phyloP scores from a whole-genome alignment of 2,797 vertebrate species.

The Intellagama lesueurii region DNA sequence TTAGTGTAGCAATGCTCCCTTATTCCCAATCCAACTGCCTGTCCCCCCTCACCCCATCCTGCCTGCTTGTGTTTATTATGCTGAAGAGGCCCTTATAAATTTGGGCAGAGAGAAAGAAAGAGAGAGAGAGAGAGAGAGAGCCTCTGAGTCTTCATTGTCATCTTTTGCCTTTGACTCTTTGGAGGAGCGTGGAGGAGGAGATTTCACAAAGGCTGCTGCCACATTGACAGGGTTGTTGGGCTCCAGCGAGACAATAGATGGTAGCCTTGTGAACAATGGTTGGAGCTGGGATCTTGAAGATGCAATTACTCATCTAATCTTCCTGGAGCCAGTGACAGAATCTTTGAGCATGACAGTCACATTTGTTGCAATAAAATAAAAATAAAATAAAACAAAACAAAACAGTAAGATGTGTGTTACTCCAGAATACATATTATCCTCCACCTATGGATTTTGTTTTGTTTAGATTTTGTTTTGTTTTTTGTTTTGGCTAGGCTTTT shows the following conservation, averaged over 20 bases:
- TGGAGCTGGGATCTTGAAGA: conserved; percentile 38
- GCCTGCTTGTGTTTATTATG: conserved; percentile 9
- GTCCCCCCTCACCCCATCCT: no score
- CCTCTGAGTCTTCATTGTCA: conserved; percentile 62
- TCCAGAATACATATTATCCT: background rate
- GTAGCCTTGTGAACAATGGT: conserved; percentile 48
- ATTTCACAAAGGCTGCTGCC: conserved; percentile 68
- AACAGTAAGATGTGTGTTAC: conserved; percentile 33
- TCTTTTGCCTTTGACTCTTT: conserved; percentile 64
- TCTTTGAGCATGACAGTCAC: background rate
- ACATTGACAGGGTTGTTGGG: conserved; percentile 60
- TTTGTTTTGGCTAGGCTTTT: conserved; percentile 17
- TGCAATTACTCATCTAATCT: conserved; percentile 48
- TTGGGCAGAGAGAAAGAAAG: conserved; percentile 40
- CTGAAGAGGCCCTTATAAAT: conserved; percentile 48
- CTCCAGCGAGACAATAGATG: conserved; percentile 50
- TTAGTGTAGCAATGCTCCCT: background rate
- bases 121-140: conserved; percentile 50
- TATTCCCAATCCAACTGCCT: background rate
- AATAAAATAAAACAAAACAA: conserved; percentile 13
- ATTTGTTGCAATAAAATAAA: conserved; percentile 29
- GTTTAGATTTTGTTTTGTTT: conserved; percentile 16
- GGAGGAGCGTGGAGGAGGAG: conserved; percentile 60
- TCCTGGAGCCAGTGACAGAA: conserved; percentile 12
- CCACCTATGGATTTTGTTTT: conserved; percentile 26